Conservation (phyloP, 2,888 invertebrate genomes). For the Tetragonula carbonaria region DNA sequence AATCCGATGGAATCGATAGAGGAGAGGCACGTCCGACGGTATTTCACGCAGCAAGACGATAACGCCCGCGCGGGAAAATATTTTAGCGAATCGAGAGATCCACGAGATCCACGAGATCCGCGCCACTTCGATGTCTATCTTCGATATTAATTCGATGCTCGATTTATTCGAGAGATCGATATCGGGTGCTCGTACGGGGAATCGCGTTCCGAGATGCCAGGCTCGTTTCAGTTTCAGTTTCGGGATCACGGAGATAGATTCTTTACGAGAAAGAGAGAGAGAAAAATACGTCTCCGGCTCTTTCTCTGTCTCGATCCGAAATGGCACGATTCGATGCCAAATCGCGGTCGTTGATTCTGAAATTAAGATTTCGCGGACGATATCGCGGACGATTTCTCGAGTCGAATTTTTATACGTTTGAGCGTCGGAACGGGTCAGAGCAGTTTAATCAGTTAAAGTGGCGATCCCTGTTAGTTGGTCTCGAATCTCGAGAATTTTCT, state of each 20-base stretch:
- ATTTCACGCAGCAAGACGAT: conserved; percentile 40
- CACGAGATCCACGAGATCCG: background rate
- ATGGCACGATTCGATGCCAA: background rate
- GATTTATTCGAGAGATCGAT: conserved; percentile 21
- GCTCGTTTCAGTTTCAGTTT: background rate
- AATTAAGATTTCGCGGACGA: background rate
- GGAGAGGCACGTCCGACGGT: background rate
- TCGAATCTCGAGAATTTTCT: background rate
- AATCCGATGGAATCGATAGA: conserved; percentile 31
- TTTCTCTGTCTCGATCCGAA: background rate
- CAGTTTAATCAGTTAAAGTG: conserved; percentile 1
- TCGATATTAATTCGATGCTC: conserved; percentile 38
- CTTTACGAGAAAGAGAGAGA: background rate
- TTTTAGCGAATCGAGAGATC: conserved; percentile 2
- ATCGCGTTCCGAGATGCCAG: background rate
- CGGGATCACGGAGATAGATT: background rate
- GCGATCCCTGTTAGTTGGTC: background rate
- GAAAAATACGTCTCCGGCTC: no score
- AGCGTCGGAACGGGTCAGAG: background rate
- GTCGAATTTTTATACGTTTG: no score
- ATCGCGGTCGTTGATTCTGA: background rate
- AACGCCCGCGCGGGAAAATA: conserved; percentile 35
- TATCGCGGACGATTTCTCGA: background rate
- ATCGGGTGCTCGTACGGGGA: background rate
- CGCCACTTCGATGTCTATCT: conserved; percentile 21